Percentiles rank a stretch among this genome's conserved stretches.
Evolutionary conservation across 2,797 vertebrate genomes (phyloP).

Genomic region (Spinus olivaceus): DNA sequence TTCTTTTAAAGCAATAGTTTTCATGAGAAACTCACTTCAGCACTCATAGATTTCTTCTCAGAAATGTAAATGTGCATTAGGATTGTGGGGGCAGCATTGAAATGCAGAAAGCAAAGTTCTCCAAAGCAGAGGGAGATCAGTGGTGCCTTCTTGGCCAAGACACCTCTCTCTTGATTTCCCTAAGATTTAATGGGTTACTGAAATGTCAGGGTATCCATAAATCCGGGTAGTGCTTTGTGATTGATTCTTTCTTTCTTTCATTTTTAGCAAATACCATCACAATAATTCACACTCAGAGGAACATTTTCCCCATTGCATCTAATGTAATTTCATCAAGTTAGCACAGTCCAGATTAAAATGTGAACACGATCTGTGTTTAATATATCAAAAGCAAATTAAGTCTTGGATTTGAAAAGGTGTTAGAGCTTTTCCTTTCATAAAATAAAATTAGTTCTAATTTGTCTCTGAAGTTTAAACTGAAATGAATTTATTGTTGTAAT

Average conservation of each 20-base stretch:
- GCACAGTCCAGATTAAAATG: conserved; percentile 12
- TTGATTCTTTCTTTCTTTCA: neutral
- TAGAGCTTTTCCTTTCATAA: conserved; percentile 14
- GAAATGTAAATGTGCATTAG: neutral
- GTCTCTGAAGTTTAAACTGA: neutral
- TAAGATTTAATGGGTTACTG: neutral
- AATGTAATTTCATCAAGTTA: conserved; percentile 9
- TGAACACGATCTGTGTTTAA: conserved; percentile 11
- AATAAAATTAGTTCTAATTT: conserved; percentile 37
- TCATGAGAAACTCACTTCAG: neutral
- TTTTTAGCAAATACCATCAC: neutral
- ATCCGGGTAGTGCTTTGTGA: neutral
- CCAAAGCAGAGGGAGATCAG: neutral
- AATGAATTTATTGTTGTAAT: neutral
- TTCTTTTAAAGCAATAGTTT: neutral
- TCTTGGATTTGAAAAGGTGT: conserved; percentile 30
- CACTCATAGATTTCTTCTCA: neutral
- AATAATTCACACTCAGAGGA: neutral
- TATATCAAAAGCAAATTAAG: conserved; percentile 35
- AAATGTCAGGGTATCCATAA: neutral
- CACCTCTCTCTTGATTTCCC: neutral
- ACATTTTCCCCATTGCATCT: neutral
- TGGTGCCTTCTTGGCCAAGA: neutral
- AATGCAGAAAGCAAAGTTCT: neutral
- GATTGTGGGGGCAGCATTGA: neutral